Evolutionary conservation across 2,797 vertebrate species (phyloP), one percentile per base, ranked within the genome.

Genomic region (Lagocephalus sceleratus): DNA sequence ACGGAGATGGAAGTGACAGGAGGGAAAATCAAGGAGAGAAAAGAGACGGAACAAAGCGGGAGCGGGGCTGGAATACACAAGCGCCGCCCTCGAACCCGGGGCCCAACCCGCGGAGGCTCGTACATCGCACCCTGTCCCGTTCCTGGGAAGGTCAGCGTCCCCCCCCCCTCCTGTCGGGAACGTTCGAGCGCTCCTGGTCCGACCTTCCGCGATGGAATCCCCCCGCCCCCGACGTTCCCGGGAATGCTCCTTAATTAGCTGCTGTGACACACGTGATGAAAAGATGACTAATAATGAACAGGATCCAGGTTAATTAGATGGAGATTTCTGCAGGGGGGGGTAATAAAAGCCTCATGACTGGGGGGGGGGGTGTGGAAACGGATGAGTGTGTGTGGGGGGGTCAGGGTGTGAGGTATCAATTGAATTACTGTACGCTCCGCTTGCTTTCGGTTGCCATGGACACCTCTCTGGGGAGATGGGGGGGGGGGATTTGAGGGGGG

Each of bases 361-460:
- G 50, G 40, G 49, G 20, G 20, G 15, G 29, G 49, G 10, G 2
- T 2, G 42, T 35, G 56, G 49, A 69, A 42, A 49, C 14, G 35
- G 44, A 74, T 43, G 63, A 59, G 77, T 20, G 2, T 43, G 63
- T 57, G 77, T 20, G 2, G 12, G 29, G 40, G 60, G 58, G 76
- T 82, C 67, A 35, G 68, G 46, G 83, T 83, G 74, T 77, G 78
- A 90, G 75, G 82, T 85, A 87, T 90, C 89, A 89, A 83, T 77
- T 88, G 87, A 87, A 88, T 92, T 85, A 91, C 90, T 88, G 86
- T 90, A 85, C 68, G 78, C 86, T 85, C 68, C 69, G 72, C 72
- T 85, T 85, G 79, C 0, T 80, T 75, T 77, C 0, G 68, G 91
- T 93, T 91, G 89, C 90, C 89, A 93, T 90, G 91, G 91, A 85